These are phyloP conservation scores for Belgica antarctica DNA, from an alignment of 2,888 invertebrate species.

Conservation along the genomic window DNA sequence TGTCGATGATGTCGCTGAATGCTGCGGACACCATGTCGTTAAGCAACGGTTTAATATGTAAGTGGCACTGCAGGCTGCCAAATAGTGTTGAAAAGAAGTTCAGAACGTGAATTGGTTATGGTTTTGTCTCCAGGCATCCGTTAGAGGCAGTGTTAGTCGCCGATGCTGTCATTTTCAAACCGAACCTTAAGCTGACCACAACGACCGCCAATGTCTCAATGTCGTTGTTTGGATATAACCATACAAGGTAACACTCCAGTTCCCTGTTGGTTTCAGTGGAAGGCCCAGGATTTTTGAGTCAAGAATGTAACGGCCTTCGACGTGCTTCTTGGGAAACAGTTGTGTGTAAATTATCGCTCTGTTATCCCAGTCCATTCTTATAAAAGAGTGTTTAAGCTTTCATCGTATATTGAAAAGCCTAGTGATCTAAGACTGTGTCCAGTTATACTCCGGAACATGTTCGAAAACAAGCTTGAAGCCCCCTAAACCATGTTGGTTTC, in stretches of 20 bases:
- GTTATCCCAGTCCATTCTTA: conserved; percentile 66
- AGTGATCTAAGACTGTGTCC: conserved; percentile 72
- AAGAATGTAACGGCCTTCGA: conserved; percentile 68
- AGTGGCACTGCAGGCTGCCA: no score
- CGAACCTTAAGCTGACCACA: conserved; percentile 60
- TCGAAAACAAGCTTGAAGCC: conserved; percentile 70
- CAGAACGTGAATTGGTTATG: conserved; percentile 65
- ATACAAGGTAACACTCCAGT: conserved; percentile 72
- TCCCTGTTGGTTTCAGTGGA: conserved; percentile 63
- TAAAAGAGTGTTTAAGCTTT: conserved; percentile 12
- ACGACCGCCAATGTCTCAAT: conserved; percentile 55
- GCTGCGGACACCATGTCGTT: conserved; percentile 80
- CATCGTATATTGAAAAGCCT: conserved; percentile 56
- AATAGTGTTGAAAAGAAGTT: conserved; percentile 73
- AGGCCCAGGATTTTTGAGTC: conserved; percentile 64
- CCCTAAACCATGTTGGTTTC: conserved; percentile 61
- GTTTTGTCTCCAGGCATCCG: conserved; percentile 68
- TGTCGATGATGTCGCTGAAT: conserved; percentile 78
- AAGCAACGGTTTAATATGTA: conserved; percentile 73
- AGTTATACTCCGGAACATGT: conserved; percentile 74
- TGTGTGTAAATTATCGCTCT: conserved; percentile 71
- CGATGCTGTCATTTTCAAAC: conserved; percentile 71
- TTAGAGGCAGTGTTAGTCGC: conserved; percentile 72
- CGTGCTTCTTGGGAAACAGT: conserved; percentile 76
- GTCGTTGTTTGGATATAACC: conserved; percentile 60